Percentiles rank a stretch among this genome's conserved stretches.
These are phyloP conservation scores for Hoplostethus atlanticus DNA, from an alignment of 2,797 vertebrate species.

Conservation along the genomic window DNA sequence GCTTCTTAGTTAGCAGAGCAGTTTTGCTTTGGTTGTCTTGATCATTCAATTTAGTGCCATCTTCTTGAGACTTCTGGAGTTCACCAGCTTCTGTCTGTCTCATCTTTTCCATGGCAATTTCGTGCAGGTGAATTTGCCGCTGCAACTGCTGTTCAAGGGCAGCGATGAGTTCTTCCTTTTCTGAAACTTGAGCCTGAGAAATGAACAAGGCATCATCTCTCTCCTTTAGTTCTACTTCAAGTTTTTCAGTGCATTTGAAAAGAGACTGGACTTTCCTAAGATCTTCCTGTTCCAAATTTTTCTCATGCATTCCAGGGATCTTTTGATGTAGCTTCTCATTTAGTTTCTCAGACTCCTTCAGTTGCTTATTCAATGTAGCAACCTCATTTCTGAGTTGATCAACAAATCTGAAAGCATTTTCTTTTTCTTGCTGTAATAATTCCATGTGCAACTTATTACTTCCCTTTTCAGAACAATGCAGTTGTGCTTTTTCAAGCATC, in stretches of 20 bases:
- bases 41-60: slow-evolving; percentile 64
- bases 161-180: slow-evolving; percentile 74
- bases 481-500: slow-evolving; percentile 57
- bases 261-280: slow-evolving; percentile 27
- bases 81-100: slow-evolving; percentile 45
- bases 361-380: slow-evolving; percentile 55
- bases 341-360: slow-evolving; percentile 64
- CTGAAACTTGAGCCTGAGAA: slow-evolving; percentile 56
- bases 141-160: slow-evolving; percentile 78
- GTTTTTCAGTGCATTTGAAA: slow-evolving; percentile 47
- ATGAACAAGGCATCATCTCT: slow-evolving; percentile 19
- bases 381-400: slow-evolving; percentile 75
- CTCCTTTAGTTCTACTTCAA: slow-evolving; percentile 60
- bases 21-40: slow-evolving; percentile 66
- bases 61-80: slow-evolving; percentile 74
- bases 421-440: slow-evolving; percentile 77
- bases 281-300: slow-evolving; percentile 29
- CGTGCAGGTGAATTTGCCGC: slow-evolving; percentile 67
- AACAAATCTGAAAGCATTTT: slow-evolving; percentile 58
- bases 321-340: slow-evolving; percentile 69
- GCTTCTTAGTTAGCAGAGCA: slow-evolving; percentile 85
- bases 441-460: slow-evolving; percentile 72
- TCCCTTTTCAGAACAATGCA: slow-evolving; percentile 56
- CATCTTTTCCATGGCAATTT: slow-evolving; percentile 68
- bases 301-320: slow-evolving; percentile 5